Evolutionary conservation across 2,113 vertebrate species (phyloP).

Genomic region (Diadophis punctatus): DNA sequence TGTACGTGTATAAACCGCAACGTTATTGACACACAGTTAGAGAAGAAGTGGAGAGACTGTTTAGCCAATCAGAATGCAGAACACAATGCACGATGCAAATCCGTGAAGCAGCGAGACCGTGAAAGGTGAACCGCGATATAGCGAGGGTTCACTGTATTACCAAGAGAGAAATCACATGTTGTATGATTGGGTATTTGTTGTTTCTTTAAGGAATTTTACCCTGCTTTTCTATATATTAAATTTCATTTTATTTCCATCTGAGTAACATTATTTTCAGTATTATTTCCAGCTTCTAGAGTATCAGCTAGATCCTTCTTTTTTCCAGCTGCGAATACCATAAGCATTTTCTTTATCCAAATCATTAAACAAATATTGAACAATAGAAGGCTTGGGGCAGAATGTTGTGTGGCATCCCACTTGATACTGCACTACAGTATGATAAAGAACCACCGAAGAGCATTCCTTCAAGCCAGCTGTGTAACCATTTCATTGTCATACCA

Average conservation of each 20-base stretch:
- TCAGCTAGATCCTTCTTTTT: background rate
- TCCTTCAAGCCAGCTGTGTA: background rate
- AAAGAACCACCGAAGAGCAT: background rate
- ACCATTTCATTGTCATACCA: background rate
- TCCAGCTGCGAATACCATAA: background rate
- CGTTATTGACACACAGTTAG: too few relatives aligned
- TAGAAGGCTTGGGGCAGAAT: background rate
- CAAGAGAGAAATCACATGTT: background rate
- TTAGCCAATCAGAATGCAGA: too few relatives aligned
- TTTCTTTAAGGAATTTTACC: background rate
- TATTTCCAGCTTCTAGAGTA: background rate
- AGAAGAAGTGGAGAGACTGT: too few relatives aligned
- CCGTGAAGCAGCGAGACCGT: too few relatives aligned
- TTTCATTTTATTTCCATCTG: background rate
- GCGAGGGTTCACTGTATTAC: too few relatives aligned
- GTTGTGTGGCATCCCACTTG: background rate
- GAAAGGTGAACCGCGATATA: too few relatives aligned
- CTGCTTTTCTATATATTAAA: background rate
- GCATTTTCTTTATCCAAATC: background rate
- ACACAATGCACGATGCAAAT: too few relatives aligned
- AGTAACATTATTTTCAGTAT: background rate
- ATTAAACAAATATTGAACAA: background rate
- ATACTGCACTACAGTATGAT: background rate
- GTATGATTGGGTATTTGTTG: background rate
- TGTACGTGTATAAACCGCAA: too few relatives aligned